A percentile compares a stretch with the other conserved stretches of the same genome.
Evolutionary conservation across 2,888 invertebrate genomes (phyloP).

Genomic region (Unio delphinus): DNA sequence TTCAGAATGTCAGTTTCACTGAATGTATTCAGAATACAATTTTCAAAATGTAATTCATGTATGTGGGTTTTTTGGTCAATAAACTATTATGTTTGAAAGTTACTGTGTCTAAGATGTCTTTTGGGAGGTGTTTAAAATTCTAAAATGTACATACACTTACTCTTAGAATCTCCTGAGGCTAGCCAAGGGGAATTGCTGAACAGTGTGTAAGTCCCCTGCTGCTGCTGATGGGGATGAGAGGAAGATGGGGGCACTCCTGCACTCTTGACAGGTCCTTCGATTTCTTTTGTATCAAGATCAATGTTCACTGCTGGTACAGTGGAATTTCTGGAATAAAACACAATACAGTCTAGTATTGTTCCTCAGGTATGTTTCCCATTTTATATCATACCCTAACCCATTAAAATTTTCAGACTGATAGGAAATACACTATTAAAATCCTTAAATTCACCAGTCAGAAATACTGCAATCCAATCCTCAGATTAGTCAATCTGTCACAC

Average conservation of each 20-base stretch:
- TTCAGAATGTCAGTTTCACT: neutral
- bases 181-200: slow-evolving; percentile 67
- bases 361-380: too few species aligned
- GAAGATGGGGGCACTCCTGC: slow-evolving; percentile 13
- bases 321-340: slow-evolving; percentile 13
- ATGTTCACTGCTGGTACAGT: slow-evolving; percentile 31
- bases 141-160: slow-evolving; percentile 19
- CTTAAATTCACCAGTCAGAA: too few species aligned
- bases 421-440: neutral
- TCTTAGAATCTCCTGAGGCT: slow-evolving; percentile 52
- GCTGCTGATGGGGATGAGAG: slow-evolving; percentile 19
- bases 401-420: neutral
- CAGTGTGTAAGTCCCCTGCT: slow-evolving; percentile 61
- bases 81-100: neutral
- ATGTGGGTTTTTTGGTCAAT: too few species aligned
- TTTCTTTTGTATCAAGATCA: slow-evolving; percentile 22
- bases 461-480: too few species aligned
- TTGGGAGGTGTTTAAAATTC: neutral
- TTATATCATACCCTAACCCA: neutral
- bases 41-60: too few species aligned
- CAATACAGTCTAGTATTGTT: too few species aligned
- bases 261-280: slow-evolving; percentile 3
- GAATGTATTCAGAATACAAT: too few species aligned
- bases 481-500: too few species aligned
- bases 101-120: neutral